Percentiles rank a stretch among this genome's conserved stretches.
These are phyloP conservation scores for Scarus forsteni DNA, from an alignment of 2,797 vertebrate species.

Conservation along the genomic window DNA sequence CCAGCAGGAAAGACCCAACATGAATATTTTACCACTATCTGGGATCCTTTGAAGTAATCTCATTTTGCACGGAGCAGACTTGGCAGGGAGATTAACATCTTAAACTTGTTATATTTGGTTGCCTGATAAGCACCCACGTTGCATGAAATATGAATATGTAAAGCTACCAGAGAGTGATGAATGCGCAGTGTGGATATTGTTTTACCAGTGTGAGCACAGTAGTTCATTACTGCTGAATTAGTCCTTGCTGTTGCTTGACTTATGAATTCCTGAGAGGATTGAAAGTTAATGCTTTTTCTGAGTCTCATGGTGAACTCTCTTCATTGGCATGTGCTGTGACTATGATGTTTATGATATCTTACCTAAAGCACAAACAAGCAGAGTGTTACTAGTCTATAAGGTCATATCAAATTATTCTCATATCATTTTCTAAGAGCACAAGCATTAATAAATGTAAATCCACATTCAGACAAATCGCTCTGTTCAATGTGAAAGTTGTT, in stretches of 20 bases:
- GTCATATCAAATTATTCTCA: too few species aligned
- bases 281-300: not conserved
- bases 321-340: not conserved
- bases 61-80: constrained; percentile 39
- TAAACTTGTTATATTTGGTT: constrained; percentile 50
- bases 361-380: not conserved
- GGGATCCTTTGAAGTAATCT: constrained; percentile 58
- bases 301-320: not conserved
- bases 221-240: constrained; percentile 37
- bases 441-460: not conserved
- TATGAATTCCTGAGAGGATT: constrained; percentile 4
- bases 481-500: too few species aligned
- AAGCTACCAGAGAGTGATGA: constrained; percentile 32
- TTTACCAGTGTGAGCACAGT: constrained; percentile 12
- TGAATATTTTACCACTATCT: constrained; percentile 48
- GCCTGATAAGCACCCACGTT: constrained; percentile 42
- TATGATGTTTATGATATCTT: not conserved
- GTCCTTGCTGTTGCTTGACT: constrained; percentile 7
- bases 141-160: constrained; percentile 48
- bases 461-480: too few species aligned
- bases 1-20: constrained; percentile 43
- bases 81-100: constrained; percentile 54
- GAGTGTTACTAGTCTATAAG: not conserved
- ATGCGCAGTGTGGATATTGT: constrained; percentile 18
- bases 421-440: too few species aligned